A percentile compares a stretch with the other conserved stretches of the same genome.
Evolutionary conservation across 2,113 vertebrate species (phyloP).

Genomic region (Apteryx mantelli): DNA sequence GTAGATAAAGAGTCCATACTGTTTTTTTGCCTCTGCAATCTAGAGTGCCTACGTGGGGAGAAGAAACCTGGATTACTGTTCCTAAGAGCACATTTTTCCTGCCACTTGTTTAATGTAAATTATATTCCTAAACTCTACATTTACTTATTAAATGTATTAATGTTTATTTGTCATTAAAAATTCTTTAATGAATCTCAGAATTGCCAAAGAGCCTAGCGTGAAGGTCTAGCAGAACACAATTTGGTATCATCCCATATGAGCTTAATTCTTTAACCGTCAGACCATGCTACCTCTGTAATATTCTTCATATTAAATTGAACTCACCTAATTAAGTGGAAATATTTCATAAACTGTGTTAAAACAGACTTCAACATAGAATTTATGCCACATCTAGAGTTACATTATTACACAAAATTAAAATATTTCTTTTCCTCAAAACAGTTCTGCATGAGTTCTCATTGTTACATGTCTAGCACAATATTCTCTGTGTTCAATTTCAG

Average conservation of each 20-base stretch:
- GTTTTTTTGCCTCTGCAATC: not conserved
- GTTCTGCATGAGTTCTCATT: conserved; percentile 50
- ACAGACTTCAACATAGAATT: conserved; percentile 2
- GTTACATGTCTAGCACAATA: not conserved
- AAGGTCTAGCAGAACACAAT: not conserved
- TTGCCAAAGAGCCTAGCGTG: not conserved
- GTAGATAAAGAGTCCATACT: not conserved
- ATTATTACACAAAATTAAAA: conserved; percentile 8
- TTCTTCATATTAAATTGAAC: conserved; percentile 14
- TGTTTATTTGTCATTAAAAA: not conserved
- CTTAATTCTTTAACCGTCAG: not conserved
- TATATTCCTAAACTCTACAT: not conserved
- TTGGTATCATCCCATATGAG: not conserved
- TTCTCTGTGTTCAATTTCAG: conserved; percentile 39
- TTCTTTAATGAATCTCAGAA: not conserved
- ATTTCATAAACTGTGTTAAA: conserved; percentile 35
- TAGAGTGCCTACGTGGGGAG: not conserved
- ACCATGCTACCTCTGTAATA: not conserved
- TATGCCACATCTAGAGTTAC: not conserved
- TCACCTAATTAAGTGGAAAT: conserved; percentile 24
- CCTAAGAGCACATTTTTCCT: not conserved
- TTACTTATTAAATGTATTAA: not conserved
- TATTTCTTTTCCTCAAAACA: conserved; percentile 16
- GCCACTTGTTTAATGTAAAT: not conserved
- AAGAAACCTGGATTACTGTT: not conserved